These are phyloP conservation scores for Drosophila albomicans DNA, from an alignment of 1,140 invertebrate genomes.

Conservation along the genomic window DNA sequence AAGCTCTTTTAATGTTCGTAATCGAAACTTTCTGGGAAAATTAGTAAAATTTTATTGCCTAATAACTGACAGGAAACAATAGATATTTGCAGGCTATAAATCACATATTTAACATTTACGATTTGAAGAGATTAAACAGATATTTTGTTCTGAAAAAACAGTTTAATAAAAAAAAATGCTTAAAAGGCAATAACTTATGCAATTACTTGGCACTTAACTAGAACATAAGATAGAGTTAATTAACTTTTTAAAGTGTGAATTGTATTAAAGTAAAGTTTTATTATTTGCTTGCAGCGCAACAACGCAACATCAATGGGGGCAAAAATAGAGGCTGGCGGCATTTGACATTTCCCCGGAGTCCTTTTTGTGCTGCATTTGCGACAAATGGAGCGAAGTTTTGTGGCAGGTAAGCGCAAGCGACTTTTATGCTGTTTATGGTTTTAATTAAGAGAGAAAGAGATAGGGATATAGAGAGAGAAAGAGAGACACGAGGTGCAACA, in stretches of 20 bases:
- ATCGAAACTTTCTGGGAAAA: no score
- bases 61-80: no score
- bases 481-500: constrained; percentile 38
- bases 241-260: neutral
- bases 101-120: no score
- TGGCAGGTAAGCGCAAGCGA: constrained; percentile 55
- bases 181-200: no score
- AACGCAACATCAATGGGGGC: constrained; percentile 58
- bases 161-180: no score
- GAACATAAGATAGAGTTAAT: neutral
- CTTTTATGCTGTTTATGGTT: constrained; percentile 67
- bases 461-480: neutral
- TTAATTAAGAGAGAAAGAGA: constrained; percentile 59
- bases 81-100: no score
- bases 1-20: neutral
- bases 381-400: constrained; percentile 15
- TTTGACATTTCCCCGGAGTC: constrained; percentile 63
- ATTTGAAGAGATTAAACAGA: no score
- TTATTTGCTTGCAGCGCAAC: constrained; percentile 39
- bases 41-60: no score
- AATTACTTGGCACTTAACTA: no score
- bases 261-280: constrained; percentile 22
- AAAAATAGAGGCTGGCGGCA: constrained; percentile 5
- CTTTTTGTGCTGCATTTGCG: constrained; percentile 50
- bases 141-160: no score